Base-by-base conservation (phyloP, 2,797 vertebrate species). In the Semotilus atromaculatus region DNA sequence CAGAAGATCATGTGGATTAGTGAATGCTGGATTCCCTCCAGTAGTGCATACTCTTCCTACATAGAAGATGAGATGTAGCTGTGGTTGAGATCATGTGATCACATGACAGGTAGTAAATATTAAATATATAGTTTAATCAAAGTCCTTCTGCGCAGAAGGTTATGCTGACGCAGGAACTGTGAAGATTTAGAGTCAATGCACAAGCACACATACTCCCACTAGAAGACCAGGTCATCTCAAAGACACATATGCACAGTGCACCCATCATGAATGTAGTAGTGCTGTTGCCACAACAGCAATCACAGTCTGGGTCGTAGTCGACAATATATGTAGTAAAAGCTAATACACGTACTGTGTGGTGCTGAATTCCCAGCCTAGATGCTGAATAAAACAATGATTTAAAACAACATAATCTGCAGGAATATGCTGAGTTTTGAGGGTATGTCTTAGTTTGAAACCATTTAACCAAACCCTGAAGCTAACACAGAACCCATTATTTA, bases 111-210 rank as follows among this genome's bases (percentile, higher is more conserved):
- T 67, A 51, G 77, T 80, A 80, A 80, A 78, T 78, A 78, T 62
- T 23, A 62, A 64, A 80, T 51, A 36, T 80, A 67, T 67, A 51
- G 62, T 80, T 80, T 80, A 80, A 80, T 80, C 76, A 66, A 40
- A 43, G 38, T 10, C 38, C 55, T 45, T 29, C 60, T 66, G 77
- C 2, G 1, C 19, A 36, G n/a, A 34, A 48, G 38, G 43, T 53
- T 36, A 51, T 80, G 78, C 78, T 80, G 78, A 68, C 62, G 21
- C 77, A n/a, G 78, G 43, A 80, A 29, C 77, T 48, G 38, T 67
- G 78, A 48, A 53, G 60, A 80, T 66, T 80, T 80, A 48, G 43
- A 77, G 75, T 9, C 29, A 26, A 36, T 6, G 51, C 43, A 72
- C n/a, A 62, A 48, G 40, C 48, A 76, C 48, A 81, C 62, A 70